Conservation (phyloP, 2,888 invertebrate genomes). For the Boloria selene region DNA sequence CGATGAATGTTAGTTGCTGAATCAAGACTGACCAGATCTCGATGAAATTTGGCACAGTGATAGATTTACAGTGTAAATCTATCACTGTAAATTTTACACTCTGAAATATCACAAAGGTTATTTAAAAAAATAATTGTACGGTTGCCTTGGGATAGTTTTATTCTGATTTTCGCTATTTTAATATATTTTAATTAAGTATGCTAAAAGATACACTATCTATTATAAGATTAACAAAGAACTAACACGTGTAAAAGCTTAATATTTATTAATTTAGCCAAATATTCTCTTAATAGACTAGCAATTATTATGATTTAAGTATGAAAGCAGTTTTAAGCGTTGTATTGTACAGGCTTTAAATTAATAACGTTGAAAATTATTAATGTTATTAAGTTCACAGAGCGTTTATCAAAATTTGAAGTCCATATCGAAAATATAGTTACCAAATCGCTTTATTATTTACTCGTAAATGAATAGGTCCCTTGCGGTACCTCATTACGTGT, state of each 20-base stretch:
- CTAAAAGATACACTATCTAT: too few species aligned
- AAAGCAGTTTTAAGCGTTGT: slow-evolving; percentile 1
- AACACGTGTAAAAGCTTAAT: not conserved
- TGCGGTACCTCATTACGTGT: slow-evolving; percentile 13
- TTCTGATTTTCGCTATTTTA: too few species aligned
- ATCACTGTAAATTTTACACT: too few species aligned
- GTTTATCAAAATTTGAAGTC: slow-evolving; percentile 28
- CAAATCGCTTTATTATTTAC: slow-evolving; percentile 25
- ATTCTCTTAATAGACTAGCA: slow-evolving; percentile 1
- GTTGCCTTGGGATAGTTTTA: too few species aligned
- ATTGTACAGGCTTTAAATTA: slow-evolving; percentile 24
- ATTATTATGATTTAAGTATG: slow-evolving; percentile 2
- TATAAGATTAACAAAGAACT: not conserved
- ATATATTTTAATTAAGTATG: too few species aligned
- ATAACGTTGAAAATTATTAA: slow-evolving; percentile 25
- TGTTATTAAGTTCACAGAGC: slow-evolving; percentile 19
- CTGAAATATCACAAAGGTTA: too few species aligned
- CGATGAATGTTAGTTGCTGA: too few species aligned
- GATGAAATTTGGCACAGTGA: too few species aligned
- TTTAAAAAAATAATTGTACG: too few species aligned
- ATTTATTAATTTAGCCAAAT: not conserved
- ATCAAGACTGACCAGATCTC: too few species aligned
- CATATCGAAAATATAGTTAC: slow-evolving; percentile 32
- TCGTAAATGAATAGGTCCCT: slow-evolving; percentile 22
- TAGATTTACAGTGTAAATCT: too few species aligned